Conservation (phyloP, 2,113 vertebrate genomes). For the Sebastes fasciatus region DNA sequence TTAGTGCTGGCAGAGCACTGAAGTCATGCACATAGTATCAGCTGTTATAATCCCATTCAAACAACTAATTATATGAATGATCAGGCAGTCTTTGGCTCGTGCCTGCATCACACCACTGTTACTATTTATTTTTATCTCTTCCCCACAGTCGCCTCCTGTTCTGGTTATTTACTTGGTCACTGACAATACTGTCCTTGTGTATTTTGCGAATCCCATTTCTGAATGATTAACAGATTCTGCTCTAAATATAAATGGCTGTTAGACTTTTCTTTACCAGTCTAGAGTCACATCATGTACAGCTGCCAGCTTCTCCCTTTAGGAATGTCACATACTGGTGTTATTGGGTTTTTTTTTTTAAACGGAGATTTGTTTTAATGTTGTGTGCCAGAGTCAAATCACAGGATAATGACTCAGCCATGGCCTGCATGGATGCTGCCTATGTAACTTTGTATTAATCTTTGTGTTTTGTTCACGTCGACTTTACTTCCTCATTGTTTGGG, state of each 20-base stretch:
- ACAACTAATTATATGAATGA: neutral
- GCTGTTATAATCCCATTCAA: neutral
- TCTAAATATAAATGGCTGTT: neutral
- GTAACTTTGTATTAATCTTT: neutral
- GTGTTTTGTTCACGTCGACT: neutral
- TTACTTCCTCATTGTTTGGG: neutral
- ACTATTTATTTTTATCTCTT: neutral
- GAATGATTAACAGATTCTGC: neutral
- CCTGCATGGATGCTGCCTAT: neutral
- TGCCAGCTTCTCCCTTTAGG: slow-evolving; percentile 13
- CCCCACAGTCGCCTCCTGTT: neutral
- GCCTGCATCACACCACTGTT: neutral
- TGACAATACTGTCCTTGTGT: neutral
- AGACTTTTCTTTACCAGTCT: neutral
- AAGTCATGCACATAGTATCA: neutral
- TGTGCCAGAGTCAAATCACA: neutral
- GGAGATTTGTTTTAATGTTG: neutral
- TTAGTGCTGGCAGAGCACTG: neutral
- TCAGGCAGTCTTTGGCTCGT: neutral
- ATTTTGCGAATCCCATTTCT: neutral
- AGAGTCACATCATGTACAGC: neutral
- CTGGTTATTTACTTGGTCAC: neutral
- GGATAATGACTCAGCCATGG: neutral
- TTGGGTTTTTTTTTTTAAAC: neutral
- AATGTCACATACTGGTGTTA: slow-evolving; percentile 57